phyloP scores from a whole-genome alignment of 2,797 vertebrate species.

The Gymnothorax reevesii region DNA sequence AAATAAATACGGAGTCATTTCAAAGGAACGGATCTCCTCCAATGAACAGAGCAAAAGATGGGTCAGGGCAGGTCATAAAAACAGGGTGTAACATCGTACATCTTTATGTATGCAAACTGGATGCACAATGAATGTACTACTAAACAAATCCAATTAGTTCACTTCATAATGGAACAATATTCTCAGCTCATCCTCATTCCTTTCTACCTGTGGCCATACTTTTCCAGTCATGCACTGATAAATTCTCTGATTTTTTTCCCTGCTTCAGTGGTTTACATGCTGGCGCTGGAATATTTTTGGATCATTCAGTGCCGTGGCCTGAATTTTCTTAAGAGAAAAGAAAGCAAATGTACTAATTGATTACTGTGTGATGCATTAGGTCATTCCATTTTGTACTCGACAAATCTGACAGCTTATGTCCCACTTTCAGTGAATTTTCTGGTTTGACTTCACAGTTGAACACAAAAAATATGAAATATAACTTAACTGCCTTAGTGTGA shows the following conservation, averaged over 20 bases:
- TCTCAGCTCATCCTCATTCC: not conserved
- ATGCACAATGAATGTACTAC: constrained; percentile 2
- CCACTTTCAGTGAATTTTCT: not conserved
- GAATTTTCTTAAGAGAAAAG: not conserved
- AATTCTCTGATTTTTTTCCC: not conserved
- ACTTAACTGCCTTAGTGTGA: too few species aligned
- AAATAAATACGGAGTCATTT: not conserved
- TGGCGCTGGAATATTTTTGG: not conserved
- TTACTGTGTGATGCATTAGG: not conserved
- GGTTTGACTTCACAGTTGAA: not conserved
- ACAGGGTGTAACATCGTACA: not conserved
- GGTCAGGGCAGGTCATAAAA: constrained; percentile 6
- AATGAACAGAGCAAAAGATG: not conserved
- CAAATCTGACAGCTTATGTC: not conserved
- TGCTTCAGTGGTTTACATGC: not conserved
- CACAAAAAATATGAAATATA: too few species aligned
- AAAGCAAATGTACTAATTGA: not conserved
- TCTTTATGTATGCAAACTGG: not conserved
- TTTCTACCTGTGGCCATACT: not conserved
- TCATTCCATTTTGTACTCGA: not conserved
- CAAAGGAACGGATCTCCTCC: not conserved
- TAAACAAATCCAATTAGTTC: not conserved
- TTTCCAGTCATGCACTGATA: not conserved
- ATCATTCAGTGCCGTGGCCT: not conserved
- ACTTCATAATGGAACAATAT: not conserved